Evolutionary conservation across 1,140 invertebrate species (phyloP), one percentile per base, ranked within the genome.

Genomic region (Drosophila lowei): DNA sequence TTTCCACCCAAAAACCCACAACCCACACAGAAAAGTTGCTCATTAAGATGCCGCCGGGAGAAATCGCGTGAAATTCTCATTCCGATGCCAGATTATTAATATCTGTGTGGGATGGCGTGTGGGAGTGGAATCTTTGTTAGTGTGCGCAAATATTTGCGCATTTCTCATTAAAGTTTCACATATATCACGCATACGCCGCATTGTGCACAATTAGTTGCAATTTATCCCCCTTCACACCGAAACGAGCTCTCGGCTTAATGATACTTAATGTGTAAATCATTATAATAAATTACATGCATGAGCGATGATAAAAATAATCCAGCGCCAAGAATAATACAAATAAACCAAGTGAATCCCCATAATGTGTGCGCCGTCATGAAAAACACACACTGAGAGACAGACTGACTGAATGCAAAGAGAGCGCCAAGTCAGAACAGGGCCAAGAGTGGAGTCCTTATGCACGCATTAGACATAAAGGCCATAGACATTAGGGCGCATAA

Each of bases 401-500:
- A 38, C 30, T 30, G 30, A 30, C 55, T 57, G 54, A 67, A 63
- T 53, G 54, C 64, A 77, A 66, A 65, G 47, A 49, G 68, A 48
- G 11, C 2, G 64, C 38, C 38, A 68, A 70, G 66, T 25, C 64
- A 53, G 64, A 65, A 68, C 47, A 56, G 48, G 34, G 34, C 55
- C 47, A 68, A 48, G 56, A 49, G 70, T 28, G 52, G 46, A 52
- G 66, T 62, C 57, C 58, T 66, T 64, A 72, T 67, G 67, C 60
- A 80, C 67, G 59, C 76, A 79, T 85, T 72, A 79, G 48, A 67
- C 73, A 83, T 83, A 83, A 83, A 83, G 63, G 61, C 76, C 72
- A 60, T 66, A 84, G 72, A 85, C 80, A 85, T 85, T 85, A 85
- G 80, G 75, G 72, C 53, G 76, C 68, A 81, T 81, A 83, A 83